A percentile compares a stretch with the other conserved stretches of the same genome.
Evolutionary conservation across 2,113 vertebrate species (phyloP).

Genomic region (Melanostigma gelatinosum): DNA sequence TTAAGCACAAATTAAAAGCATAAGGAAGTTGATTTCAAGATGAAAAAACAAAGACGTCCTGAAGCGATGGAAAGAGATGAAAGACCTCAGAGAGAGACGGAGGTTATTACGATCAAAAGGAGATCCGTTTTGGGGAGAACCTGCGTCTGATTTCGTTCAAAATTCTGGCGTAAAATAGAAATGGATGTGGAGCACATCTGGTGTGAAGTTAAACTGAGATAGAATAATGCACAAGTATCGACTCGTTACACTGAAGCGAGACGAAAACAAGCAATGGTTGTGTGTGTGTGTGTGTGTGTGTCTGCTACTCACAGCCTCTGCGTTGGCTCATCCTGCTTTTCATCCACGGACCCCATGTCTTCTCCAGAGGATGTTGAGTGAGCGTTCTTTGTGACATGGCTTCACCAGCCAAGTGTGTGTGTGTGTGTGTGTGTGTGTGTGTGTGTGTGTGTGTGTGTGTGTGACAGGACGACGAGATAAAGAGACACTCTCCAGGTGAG

Average conservation of each 20-base stretch:
- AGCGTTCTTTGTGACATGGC: constrained; percentile 83
- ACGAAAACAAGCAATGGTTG: neutral
- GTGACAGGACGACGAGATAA: neutral
- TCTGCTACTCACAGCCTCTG: constrained; percentile 83
- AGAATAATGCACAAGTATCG: constrained; percentile 4
- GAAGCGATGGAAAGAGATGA: too few relatives aligned
- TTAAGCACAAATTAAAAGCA: too few relatives aligned
- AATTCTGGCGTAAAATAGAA: too few relatives aligned
- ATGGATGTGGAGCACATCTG: too few relatives aligned
- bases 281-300: constrained; percentile 10
- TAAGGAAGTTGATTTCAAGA: too few relatives aligned
- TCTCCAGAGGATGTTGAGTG: constrained; percentile 89
- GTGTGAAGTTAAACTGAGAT: too few relatives aligned
- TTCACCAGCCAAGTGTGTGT: constrained; percentile 2
- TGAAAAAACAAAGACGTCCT: too few relatives aligned
- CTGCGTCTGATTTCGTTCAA: too few relatives aligned
- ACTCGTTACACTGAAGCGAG: neutral
- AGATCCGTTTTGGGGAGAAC: too few relatives aligned
- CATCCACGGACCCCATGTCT: constrained; percentile 90
- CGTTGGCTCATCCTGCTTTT: constrained; percentile 81
- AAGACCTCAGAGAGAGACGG: too few relatives aligned
- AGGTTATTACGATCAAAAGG: too few relatives aligned
- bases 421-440: constrained; percentile 13
- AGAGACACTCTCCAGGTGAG: constrained; percentile 22
- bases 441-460: constrained; percentile 14